Evolutionary conservation across 1,140 invertebrate species (phyloP), one percentile per base, ranked within the genome.

Genomic region (Meloidogyne exigua): DNA sequence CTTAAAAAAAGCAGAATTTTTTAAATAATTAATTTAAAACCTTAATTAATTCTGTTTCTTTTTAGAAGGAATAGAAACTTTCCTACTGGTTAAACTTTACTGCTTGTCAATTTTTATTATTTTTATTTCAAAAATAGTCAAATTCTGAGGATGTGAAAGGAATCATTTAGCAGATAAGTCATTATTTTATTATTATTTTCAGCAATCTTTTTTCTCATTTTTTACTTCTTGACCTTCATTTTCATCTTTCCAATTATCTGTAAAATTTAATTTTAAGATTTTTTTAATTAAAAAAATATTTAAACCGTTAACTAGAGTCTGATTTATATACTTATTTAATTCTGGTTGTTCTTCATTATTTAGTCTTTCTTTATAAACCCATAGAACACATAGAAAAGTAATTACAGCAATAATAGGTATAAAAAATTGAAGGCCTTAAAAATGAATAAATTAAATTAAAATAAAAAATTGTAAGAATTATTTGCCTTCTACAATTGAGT

Each of bases 41-140:
- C n/a, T n/a, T n/a, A n/a, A n/a, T n/a, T n/a, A 49, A 5, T 49
- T 18, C 15, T 2, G 15, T 15, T 2, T 18, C 13, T 18, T 49
- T 57, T 57, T n/a, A 57, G 49, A 57, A 57, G 49, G 49, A 57
- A 57, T 57, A 57, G 49, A 57, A 57, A 57, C 49, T n/a, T 57
- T 57, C 5, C 44, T 49, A 49, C 49, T 57, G 49, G 49, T 57
- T 57, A 57, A 57, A n/a, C 15, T 13, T 1, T 5, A 57, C 2
- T n/a, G 4, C n/a, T 57, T 9, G 0, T n/a, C 15, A 71, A 44
- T 11, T 44, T 36, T 57, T 28, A 42, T 57, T n/a, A n/a, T n/a
- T 18, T n/a, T 71, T 42, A 7, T 49, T 42, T 9, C 7, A 39
- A 71, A 71, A n/a, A 57, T 42, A 44, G 32, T 44, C 15, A 42